Conservation (phyloP, 2,113 vertebrate species). For the Nesogale talazaci region DNA sequence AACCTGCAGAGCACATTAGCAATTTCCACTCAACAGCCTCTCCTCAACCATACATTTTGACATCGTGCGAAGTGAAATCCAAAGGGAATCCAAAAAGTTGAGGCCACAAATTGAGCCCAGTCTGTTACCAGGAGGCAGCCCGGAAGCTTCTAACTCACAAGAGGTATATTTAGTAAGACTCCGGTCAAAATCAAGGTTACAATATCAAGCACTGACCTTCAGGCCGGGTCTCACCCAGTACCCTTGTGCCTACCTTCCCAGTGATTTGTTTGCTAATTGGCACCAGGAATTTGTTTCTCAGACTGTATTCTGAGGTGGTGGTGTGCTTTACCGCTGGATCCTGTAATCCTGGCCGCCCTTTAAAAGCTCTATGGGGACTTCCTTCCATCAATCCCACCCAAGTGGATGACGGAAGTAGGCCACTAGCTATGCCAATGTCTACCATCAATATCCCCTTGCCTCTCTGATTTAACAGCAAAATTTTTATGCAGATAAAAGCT, state of each 20-base stretch:
- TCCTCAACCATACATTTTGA: constrained; percentile 41
- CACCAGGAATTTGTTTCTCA: background rate
- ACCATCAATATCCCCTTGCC: background rate
- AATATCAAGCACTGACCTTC: constrained; percentile 4
- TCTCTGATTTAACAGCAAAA: background rate
- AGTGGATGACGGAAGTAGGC: background rate
- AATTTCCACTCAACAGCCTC: constrained; percentile 64
- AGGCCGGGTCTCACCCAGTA: constrained; percentile 50
- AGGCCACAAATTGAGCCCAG: background rate
- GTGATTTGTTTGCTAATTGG: constrained; percentile 5
- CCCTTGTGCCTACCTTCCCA: constrained; percentile 12
- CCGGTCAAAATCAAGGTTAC: constrained; percentile 51
- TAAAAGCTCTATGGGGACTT: background rate
- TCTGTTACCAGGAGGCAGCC: background rate
- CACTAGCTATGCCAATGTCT: background rate
- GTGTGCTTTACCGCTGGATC: background rate
- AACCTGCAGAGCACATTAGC: constrained; percentile 68
- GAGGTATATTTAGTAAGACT: constrained; percentile 54
- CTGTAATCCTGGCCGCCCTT: background rate
- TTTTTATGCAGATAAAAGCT: background rate
- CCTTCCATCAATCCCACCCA: background rate
- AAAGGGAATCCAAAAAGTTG: constrained; percentile 56
- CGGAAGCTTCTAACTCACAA: constrained; percentile 47
- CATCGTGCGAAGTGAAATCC: constrained; percentile 47
- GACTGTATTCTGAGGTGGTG: background rate